A percentile compares a stretch with the other conserved stretches of the same genome.
Conservation (phyloP, 2,797 vertebrate species). For the Sebastes goodei region DNA sequence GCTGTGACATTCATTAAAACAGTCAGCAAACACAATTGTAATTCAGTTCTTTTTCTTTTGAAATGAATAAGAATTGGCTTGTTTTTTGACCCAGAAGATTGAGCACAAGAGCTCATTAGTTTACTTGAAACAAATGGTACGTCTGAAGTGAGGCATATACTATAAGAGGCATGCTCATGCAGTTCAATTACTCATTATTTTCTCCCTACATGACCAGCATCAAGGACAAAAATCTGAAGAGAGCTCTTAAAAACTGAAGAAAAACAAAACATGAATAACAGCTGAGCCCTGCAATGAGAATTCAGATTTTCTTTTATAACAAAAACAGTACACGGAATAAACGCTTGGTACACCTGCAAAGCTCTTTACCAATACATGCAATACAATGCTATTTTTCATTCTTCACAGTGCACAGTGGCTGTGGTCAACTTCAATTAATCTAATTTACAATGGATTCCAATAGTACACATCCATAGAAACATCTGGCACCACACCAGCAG, state of each 20-base stretch:
- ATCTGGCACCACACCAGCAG: not conserved
- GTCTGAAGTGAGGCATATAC: not conserved
- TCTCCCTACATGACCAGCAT: not conserved
- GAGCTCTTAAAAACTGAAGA: not conserved
- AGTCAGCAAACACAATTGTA: not conserved
- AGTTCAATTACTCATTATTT: not conserved
- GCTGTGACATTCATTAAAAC: not conserved
- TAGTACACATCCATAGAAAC: not conserved
- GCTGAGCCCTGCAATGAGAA: not conserved
- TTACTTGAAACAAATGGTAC: not conserved
- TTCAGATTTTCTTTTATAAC: not conserved
- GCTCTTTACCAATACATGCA: not conserved
- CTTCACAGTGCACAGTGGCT: not conserved
- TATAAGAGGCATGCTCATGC: not conserved
- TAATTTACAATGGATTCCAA: not conserved
- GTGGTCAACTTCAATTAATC: not conserved
- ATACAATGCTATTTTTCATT: not conserved
- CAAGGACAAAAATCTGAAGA: not conserved
- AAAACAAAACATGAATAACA: not conserved
- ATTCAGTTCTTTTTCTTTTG: not conserved
- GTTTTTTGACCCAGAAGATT: not conserved
- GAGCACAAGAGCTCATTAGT: constrained; percentile 7
- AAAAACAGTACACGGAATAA: not conserved
- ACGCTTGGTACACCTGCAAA: not conserved
- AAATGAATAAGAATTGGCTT: constrained; percentile 10